These are phyloP conservation scores for Gavialis gangeticus DNA, from an alignment of 2,113 vertebrate genomes.

Conservation along the genomic window DNA sequence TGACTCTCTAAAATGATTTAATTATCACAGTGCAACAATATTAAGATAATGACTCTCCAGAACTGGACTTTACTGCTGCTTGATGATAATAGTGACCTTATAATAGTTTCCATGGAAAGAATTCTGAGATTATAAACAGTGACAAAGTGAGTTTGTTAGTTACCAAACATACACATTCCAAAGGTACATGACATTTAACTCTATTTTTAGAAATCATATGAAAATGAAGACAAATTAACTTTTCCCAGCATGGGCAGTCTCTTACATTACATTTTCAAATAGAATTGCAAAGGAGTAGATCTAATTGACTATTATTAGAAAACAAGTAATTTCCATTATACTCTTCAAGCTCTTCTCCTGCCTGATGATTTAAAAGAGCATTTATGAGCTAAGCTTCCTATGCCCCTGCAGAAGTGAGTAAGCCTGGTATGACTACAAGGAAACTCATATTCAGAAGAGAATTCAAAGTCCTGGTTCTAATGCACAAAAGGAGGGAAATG, in stretches of 20 bases:
- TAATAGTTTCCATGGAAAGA: slow-evolving; percentile 82
- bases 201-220: slow-evolving; percentile 78
- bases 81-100: slow-evolving; percentile 72
- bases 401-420: background rate
- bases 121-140: slow-evolving; percentile 83
- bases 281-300: slow-evolving; percentile 47
- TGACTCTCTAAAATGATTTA: too few species aligned
- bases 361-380: slow-evolving; percentile 41
- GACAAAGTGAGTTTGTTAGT: slow-evolving; percentile 81
- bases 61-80: slow-evolving; percentile 63
- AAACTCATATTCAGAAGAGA: too few species aligned
- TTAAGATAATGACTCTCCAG: slow-evolving; percentile 34
- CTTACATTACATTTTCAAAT: slow-evolving; percentile 52
- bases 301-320: slow-evolving; percentile 56
- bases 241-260: slow-evolving; percentile 62
- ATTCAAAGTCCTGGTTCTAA: too few species aligned
- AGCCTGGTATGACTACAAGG: too few species aligned
- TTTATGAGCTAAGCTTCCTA: slow-evolving; percentile 54
- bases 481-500: too few species aligned
- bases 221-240: slow-evolving; percentile 74
- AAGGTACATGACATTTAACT: slow-evolving; percentile 83
- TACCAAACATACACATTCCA: slow-evolving; percentile 81
- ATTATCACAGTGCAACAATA: too few species aligned
- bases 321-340: slow-evolving; percentile 32
- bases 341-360: background rate